A percentile compares a stretch with the other conserved stretches of the same genome.
Conservation (phyloP, 2,113 vertebrate genomes). For the Mohoua ochrocephala region DNA sequence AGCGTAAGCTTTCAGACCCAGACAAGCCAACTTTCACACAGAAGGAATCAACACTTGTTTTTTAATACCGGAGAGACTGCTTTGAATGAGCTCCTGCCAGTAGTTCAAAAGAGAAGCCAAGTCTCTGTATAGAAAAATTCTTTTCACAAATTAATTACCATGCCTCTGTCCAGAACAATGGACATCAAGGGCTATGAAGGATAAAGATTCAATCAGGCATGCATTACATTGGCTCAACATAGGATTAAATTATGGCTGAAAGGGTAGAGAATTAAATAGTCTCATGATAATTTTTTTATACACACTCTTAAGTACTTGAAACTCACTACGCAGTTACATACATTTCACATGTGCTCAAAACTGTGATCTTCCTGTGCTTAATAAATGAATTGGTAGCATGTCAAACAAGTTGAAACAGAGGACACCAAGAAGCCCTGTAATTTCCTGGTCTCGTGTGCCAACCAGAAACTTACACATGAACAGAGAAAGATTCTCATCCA, state of each 20-base stretch:
- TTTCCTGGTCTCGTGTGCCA: neutral
- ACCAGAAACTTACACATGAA: neutral
- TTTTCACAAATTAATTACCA: slow-evolving; percentile 6
- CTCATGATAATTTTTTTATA: neutral
- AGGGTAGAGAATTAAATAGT: neutral
- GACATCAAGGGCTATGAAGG: neutral
- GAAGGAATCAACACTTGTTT: slow-evolving; percentile 6
- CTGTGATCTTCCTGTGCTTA: neutral
- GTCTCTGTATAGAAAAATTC: neutral
- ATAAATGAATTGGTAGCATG: neutral
- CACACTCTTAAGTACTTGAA: neutral
- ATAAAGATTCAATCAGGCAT: neutral
- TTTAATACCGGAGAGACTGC: neutral
- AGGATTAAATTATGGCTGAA: neutral
- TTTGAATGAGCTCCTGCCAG: neutral
- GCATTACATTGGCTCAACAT: neutral
- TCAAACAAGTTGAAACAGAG: neutral
- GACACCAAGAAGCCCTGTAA: neutral
- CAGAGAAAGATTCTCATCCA: neutral
- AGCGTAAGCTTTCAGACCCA: neutral
- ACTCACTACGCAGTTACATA: neutral
- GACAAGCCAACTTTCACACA: neutral
- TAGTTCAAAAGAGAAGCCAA: neutral
- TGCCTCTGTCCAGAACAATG: neutral
- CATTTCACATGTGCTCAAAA: neutral